Conservation (phyloP, 2,888 invertebrate species). For the Rotaria macrura region DNA sequence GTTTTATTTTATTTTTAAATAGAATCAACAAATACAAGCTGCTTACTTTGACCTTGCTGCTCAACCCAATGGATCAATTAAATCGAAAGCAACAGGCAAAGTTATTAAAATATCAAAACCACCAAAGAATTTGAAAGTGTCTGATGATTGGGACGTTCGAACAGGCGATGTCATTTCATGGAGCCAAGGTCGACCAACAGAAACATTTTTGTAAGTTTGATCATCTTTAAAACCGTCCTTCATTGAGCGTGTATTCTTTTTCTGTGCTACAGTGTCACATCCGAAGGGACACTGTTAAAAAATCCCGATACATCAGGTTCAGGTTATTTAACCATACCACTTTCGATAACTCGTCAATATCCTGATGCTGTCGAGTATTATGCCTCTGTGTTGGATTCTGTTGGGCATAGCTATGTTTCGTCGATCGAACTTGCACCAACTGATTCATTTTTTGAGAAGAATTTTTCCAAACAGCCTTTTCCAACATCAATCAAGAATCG, state of each 20-base stretch:
- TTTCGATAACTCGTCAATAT: neutral
- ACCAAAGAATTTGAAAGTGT: neutral
- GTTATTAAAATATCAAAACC: neutral
- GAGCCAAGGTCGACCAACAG: neutral
- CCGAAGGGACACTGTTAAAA: neutral
- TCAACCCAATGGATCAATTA: neutral
- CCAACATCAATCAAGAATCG: neutral
- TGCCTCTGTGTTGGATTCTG: neutral
- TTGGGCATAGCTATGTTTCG: neutral
- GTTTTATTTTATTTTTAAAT: neutral
- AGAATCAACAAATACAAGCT: neutral
- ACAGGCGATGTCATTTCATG: neutral
- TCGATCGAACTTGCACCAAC: neutral
- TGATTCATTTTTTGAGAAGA: neutral
- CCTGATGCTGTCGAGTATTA: neutral
- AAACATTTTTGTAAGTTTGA: neutral
- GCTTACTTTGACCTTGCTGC: neutral
- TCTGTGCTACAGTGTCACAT: neutral
- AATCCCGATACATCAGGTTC: constrained; percentile 18
- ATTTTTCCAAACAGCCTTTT: neutral
- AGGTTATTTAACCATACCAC: constrained; percentile 9
- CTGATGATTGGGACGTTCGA: neutral
- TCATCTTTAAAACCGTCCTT: neutral
- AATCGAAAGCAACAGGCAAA: neutral
- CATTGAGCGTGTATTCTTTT: neutral